phyloP scores from a whole-genome alignment of 2,113 vertebrate genomes.

The Nycticorax nycticorax region DNA sequence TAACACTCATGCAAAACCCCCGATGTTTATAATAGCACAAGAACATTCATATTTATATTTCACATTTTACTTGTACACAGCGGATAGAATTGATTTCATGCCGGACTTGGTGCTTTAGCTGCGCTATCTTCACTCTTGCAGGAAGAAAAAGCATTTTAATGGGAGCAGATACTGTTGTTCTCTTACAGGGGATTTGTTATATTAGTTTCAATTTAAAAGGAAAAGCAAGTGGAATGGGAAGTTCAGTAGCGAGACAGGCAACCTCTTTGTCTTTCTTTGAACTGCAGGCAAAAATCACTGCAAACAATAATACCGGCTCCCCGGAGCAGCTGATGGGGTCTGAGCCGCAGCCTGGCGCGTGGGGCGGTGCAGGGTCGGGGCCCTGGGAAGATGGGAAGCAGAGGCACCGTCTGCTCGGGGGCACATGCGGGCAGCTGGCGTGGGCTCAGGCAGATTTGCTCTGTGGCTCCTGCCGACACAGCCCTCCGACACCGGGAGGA shows the following conservation, averaged over 20 bases:
- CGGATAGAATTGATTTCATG: background rate
- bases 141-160: background rate
- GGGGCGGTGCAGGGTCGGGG: background rate
- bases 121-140: background rate
- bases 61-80: background rate
- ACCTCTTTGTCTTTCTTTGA: background rate
- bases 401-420: accelerated
- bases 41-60: slow-evolving; percentile 18
- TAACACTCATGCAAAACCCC: background rate
- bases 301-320: accelerated
- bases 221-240: background rate
- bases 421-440: accelerated
- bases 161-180: background rate
- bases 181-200: background rate
- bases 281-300: background rate
- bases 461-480: accelerated
- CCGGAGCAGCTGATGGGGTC: accelerated
- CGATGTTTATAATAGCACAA: background rate
- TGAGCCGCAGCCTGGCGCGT: accelerated
- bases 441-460: accelerated
- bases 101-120: background rate
- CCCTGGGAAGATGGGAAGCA: accelerated
- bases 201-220: background rate
- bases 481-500: background rate
- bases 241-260: background rate